A percentile compares a stretch with the other conserved stretches of the same genome.
Evolutionary conservation across 2,113 vertebrate species (phyloP).

Genomic region (Ovibos moschatus): DNA sequence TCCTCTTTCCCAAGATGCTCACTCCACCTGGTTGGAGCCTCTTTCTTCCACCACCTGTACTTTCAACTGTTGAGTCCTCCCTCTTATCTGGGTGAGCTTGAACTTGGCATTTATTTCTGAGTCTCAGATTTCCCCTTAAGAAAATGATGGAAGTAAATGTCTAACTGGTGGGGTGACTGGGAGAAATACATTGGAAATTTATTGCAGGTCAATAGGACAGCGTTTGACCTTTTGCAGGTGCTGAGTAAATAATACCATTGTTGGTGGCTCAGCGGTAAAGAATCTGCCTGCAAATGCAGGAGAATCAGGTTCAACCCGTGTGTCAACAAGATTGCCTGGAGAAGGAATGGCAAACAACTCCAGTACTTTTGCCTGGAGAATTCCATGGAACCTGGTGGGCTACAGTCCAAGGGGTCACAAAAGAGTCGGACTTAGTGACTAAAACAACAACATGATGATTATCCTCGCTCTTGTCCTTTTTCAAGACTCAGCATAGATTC

Average conservation of each 20-base stretch:
- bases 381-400: background rate
- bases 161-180: background rate
- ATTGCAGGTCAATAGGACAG: background rate
- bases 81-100: background rate
- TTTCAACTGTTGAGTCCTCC: background rate
- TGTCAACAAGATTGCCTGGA: background rate
- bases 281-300: background rate
- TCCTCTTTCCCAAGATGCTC: background rate
- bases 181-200: background rate
- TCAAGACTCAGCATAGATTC: background rate
- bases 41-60: background rate
- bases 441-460: background rate
- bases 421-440: background rate
- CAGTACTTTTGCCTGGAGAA: background rate
- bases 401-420: background rate
- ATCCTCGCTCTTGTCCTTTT: background rate
- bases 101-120: background rate
- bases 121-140: background rate
- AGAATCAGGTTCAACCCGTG: background rate
- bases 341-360: background rate
- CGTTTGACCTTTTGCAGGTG: background rate
- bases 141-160: background rate
- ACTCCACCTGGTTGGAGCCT: background rate
- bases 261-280: background rate
- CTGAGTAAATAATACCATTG: background rate